Evolutionary conservation across 2,888 invertebrate genomes (phyloP).

Genomic region (Lithophane ornitopus): DNA sequence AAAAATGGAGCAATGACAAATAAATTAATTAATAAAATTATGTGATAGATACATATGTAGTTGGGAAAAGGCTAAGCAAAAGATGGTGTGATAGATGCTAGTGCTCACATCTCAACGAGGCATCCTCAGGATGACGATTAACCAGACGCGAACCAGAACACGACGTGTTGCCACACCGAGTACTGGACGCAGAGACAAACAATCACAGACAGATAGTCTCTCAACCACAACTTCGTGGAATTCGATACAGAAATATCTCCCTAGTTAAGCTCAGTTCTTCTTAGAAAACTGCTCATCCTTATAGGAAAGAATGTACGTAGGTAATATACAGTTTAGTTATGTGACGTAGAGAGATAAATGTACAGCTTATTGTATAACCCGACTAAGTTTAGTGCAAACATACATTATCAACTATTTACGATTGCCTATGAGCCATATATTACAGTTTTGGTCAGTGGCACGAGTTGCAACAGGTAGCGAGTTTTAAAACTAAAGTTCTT

Average conservation of each 20-base stretch:
- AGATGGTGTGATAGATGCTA: too few relatives aligned
- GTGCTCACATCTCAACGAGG: too few relatives aligned
- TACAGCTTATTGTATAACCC: slow-evolving; percentile 54
- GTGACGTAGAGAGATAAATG: slow-evolving; percentile 29
- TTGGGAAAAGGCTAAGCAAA: too few relatives aligned
- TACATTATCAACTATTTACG: slow-evolving; percentile 68
- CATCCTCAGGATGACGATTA: too few relatives aligned
- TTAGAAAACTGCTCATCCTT: not conserved
- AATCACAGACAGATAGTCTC: too few relatives aligned
- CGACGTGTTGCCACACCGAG: too few relatives aligned
- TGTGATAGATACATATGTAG: too few relatives aligned
- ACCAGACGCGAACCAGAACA: too few relatives aligned
- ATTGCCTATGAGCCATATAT: slow-evolving; percentile 63
- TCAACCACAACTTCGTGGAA: not conserved
- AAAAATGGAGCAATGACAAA: too few relatives aligned
- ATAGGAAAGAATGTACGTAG: not conserved
- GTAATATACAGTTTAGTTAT: not conserved
- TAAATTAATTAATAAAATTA: too few relatives aligned
- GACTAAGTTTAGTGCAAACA: slow-evolving; percentile 60
- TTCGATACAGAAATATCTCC: too few relatives aligned
- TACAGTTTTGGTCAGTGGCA: slow-evolving; percentile 45
- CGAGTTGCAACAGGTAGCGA: not conserved
- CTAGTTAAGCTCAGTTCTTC: not conserved
- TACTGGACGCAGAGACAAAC: too few relatives aligned
- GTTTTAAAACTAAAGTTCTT: not conserved